Base-by-base conservation (phyloP, 2,888 invertebrate species). In the Synanthedon myopaeformis region DNA sequence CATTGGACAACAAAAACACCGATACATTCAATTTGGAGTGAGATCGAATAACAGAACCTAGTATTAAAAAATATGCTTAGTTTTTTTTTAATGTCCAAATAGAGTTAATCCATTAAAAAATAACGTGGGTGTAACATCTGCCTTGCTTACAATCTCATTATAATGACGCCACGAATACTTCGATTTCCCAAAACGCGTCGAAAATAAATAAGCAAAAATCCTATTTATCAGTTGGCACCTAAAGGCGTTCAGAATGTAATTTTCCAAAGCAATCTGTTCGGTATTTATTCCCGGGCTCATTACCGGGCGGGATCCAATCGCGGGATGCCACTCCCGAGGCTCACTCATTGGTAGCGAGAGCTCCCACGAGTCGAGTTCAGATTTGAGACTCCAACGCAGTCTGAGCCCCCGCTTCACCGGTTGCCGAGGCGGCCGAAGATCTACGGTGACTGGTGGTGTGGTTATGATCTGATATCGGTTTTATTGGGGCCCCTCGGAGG, bases 231-330 rank as follows among this genome's bases (percentile, higher is more conserved):
- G 51, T 35, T 35, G 61, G 62, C 60, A 63, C 56, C 62, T 61
- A 51, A 17, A 61, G 60, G 61, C 62, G 63, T 60, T 62, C 65
- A 60, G 64, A 70, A 74, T 73, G 69, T 74, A 72, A 74, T 74
- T 73, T 70, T 63, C 67, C 53, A 53, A 63, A 64, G 74, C 75
- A 76, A 78, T 76, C 74, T 72, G 69, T 66, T 69, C 60, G 72
- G 76, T 78, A 79, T 80, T 80, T 79, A 81, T 82, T 72, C 76
- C 73, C 70, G 69, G 67, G 70, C 72, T 76, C 81, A 81, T 79
- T 79, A 69, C 62, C 65, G 59, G 62, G 65, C 65, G 64, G 65
- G 71, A 79, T 76, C 80, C 79, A 79, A 81, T 79, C 74, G 73
- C 62, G 66, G 65, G 59, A 59, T 60, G 59, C 62, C 64, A 61